Evolutionary conservation across 2,797 vertebrate species (phyloP), one percentile per base, ranked within the genome.

Genomic region (Sarcoramphus papa): DNA sequence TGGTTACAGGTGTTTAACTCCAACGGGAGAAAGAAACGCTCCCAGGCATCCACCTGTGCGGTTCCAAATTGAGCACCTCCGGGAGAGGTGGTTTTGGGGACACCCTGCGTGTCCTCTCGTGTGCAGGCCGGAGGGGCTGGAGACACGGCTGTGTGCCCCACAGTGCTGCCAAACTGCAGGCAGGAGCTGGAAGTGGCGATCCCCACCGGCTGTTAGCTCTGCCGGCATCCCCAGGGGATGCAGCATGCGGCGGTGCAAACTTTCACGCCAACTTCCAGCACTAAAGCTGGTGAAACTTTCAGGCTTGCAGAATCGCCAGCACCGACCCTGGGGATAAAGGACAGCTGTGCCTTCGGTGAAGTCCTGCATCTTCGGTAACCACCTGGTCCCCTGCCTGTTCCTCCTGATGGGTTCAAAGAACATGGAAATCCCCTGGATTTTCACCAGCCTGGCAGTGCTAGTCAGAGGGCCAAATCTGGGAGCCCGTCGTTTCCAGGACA

Each of bases 141-240:
- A 3, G 25, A 2, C 23, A 3, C 10, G 2, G 14, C 30, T 12
- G 25, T 7, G 65, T 27, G 25, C 5, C 43, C 31, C 63, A 2
- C 69, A 3, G 54, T 4, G 56, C 72, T 10, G n/a, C 33, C 62
- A 6, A 3, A 2, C 18, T 3, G 47, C 40, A 6, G 51, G 37
- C 25, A 5, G 14, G 3, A 2, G 45, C 74, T 4, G 12, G 1
- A 7, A 33, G n/a, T 0, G 6, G 45, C 7, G 68, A 14, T 51
- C 10, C 33, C 50, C 33, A 0, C 23, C 4, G 17, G 15, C 57
- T 12, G 6, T 2, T 20, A 1, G 22, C 20, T 48, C 40, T 1
- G 7, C 43, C 1, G 31, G 23, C 69, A 9, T 15, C 43, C 54
- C 28, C 25, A 1, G 30, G 48, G 16, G 12, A 30, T 4, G 33